These are phyloP conservation scores for Drosophila heteroneura DNA, from an alignment of 2,888 invertebrate genomes.

Conservation along the genomic window DNA sequence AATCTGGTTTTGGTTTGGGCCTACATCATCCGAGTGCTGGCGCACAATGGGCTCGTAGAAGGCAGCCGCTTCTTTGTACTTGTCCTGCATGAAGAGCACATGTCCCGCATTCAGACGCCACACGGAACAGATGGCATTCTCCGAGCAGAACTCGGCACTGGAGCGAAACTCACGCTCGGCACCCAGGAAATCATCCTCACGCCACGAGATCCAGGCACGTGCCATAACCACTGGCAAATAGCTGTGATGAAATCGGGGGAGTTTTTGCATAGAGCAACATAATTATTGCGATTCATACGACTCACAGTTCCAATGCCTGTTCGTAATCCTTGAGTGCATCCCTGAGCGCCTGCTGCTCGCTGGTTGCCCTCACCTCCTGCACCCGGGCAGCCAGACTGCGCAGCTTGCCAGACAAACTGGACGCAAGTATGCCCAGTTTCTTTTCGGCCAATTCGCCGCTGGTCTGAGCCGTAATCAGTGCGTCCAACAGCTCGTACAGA, in stretches of 20 bases:
- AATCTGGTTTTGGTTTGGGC: constrained; percentile 24
- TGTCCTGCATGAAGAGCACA: constrained; percentile 99
- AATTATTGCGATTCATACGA: not conserved
- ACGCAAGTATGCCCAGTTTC: constrained; percentile 97
- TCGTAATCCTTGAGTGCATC: constrained; percentile 96
- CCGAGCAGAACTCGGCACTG: constrained; percentile 98
- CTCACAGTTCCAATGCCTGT: constrained; percentile 91
- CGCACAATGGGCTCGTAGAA: constrained; percentile 99
- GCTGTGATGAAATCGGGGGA: constrained; percentile 84
- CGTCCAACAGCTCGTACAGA: constrained; percentile 97
- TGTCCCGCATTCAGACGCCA: constrained; percentile 99
- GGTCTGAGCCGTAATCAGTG: constrained; percentile 98
- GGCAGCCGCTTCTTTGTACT: constrained; percentile 98
- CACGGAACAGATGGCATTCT: constrained; percentile 92
- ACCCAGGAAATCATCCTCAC: constrained; percentile 96
- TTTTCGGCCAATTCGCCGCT: constrained; percentile 98
- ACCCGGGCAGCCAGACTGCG: constrained; percentile 97
- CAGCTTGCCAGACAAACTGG: constrained; percentile 94
- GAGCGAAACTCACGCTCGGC: constrained; percentile 98
- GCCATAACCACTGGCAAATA: constrained; percentile 99
- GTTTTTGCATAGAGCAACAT: not conserved
- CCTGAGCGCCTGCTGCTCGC: constrained; percentile 95
- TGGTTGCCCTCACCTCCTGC: constrained; percentile 95
- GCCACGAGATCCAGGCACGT: constrained; percentile 99
- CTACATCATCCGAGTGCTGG: constrained; percentile 94